Evolutionary conservation across 2,797 vertebrate species (phyloP).

Genomic region (Acanthurus lineatus): DNA sequence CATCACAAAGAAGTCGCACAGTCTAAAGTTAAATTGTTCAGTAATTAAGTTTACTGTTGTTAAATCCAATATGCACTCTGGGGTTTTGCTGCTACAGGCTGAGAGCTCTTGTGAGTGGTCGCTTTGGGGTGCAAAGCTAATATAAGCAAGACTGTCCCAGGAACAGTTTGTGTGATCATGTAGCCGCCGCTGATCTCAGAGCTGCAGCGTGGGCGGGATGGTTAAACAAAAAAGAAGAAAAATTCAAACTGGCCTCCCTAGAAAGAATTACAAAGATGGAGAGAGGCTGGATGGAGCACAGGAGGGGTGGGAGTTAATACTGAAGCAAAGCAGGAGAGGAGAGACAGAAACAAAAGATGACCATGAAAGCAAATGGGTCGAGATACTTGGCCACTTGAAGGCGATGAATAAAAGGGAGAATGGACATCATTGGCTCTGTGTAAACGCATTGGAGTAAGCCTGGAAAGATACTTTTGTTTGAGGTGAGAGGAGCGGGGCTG

Average conservation of each 20-base stretch:
- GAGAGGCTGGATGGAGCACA: background rate
- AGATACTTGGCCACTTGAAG: conserved; percentile 24
- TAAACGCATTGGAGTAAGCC: conserved; percentile 50
- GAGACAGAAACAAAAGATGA: conserved; percentile 31
- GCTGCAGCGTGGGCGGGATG: conserved; percentile 17
- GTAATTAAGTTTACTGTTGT: no score
- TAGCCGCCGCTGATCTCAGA: conserved; percentile 7
- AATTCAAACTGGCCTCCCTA: background rate
- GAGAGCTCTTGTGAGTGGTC: no score
- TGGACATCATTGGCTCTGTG: conserved; percentile 51
- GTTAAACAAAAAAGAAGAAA: background rate
- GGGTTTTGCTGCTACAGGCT: no score
- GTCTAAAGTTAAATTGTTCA: no score
- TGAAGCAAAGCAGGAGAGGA: conserved; percentile 12
- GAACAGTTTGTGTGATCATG: conserved; percentile 13
- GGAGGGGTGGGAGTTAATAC: background rate
- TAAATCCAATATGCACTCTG: no score
- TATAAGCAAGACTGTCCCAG: conserved; percentile 6
- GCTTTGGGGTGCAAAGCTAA: no score
- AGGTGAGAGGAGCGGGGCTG: conserved; percentile 18
- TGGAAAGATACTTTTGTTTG: conserved; percentile 28
- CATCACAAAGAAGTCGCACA: no score
- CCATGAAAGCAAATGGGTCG: conserved; percentile 40
- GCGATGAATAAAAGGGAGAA: conserved; percentile 40
- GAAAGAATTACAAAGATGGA: conserved; percentile 9